Conservation (phyloP, 2,797 vertebrate species). For the Microctenopoma steveboyesi region DNA sequence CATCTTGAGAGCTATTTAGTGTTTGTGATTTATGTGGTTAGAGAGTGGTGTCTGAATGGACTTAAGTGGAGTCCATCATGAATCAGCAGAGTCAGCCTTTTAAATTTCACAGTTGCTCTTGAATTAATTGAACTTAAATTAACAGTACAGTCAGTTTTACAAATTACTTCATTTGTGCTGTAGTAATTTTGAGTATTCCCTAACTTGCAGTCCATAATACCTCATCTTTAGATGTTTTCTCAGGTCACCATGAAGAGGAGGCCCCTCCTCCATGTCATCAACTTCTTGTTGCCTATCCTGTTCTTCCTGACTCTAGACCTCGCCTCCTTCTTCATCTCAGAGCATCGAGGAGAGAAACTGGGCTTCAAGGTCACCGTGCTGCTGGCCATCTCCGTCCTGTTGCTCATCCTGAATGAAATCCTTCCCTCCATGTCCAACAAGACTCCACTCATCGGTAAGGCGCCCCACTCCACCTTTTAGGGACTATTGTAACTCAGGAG, state of each 20-base stretch:
- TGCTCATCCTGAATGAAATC: slow-evolving; percentile 87
- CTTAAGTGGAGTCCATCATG: too few species aligned
- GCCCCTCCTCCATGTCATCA: slow-evolving; percentile 82
- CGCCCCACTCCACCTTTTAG: too few species aligned
- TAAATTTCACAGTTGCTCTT: too few species aligned
- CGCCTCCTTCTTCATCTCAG: slow-evolving; percentile 81
- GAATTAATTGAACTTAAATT: too few species aligned
- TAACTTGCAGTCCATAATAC: too few species aligned
- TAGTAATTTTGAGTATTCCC: too few species aligned
- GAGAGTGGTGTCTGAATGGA: too few species aligned
- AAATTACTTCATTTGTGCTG: too few species aligned
- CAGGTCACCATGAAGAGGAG: slow-evolving; percentile 84
- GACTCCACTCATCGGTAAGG: slow-evolving; percentile 86
- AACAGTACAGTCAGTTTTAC: too few species aligned
- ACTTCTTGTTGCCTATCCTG: slow-evolving; percentile 85
- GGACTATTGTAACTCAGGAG: background rate
- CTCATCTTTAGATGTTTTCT: background rate
- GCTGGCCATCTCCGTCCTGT: slow-evolving; percentile 85
- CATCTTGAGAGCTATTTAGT: too few species aligned
- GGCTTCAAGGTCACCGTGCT: slow-evolving; percentile 87
- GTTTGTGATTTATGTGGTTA: too few species aligned
- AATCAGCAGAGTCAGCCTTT: too few species aligned
- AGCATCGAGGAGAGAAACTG: slow-evolving; percentile 82
- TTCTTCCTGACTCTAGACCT: slow-evolving; percentile 85
- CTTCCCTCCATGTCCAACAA: slow-evolving; percentile 85